phyloP scores from a whole-genome alignment of 2,797 vertebrate species.

The Kryptolebias ocellatus region DNA sequence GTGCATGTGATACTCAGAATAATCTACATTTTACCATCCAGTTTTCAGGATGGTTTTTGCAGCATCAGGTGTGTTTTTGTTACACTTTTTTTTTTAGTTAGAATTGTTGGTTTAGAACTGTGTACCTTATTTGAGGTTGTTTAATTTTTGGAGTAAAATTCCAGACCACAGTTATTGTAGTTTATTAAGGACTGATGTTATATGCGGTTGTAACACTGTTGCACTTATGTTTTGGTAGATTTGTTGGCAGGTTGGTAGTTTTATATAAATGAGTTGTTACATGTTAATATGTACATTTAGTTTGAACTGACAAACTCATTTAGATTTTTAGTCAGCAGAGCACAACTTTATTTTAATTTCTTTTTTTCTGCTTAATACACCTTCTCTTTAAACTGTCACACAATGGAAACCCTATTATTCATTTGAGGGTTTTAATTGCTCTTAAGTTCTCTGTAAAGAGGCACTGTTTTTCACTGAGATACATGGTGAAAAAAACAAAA shows the following conservation, averaged over 20 bases:
- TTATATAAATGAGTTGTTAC: too few species aligned
- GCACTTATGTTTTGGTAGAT: conserved; percentile 7
- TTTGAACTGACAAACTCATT: too few species aligned
- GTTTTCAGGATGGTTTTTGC: not conserved
- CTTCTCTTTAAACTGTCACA: not conserved
- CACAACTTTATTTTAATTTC: too few species aligned
- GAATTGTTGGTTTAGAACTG: not conserved
- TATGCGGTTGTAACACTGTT: not conserved
- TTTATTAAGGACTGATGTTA: too few species aligned
- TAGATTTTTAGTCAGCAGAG: too few species aligned
- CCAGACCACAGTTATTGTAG: too few species aligned
- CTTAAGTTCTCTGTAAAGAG: conserved; percentile 49
- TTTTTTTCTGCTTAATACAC: not conserved
- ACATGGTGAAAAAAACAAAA: conserved; percentile 29
- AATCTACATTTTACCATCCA: not conserved
- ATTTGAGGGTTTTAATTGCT: conserved; percentile 44
- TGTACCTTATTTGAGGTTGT: not conserved
- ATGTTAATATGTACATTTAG: too few species aligned
- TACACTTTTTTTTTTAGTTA: not conserved
- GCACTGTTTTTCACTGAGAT: conserved; percentile 36
- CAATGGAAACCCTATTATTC: conserved; percentile 16
- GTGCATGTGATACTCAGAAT: not conserved
- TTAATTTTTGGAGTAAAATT: too few species aligned
- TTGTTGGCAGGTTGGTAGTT: too few species aligned
- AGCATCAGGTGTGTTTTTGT: not conserved